These are phyloP conservation scores for Meloidogyne chitwoodi DNA, from an alignment of 1,140 invertebrate species.

Conservation along the genomic window DNA sequence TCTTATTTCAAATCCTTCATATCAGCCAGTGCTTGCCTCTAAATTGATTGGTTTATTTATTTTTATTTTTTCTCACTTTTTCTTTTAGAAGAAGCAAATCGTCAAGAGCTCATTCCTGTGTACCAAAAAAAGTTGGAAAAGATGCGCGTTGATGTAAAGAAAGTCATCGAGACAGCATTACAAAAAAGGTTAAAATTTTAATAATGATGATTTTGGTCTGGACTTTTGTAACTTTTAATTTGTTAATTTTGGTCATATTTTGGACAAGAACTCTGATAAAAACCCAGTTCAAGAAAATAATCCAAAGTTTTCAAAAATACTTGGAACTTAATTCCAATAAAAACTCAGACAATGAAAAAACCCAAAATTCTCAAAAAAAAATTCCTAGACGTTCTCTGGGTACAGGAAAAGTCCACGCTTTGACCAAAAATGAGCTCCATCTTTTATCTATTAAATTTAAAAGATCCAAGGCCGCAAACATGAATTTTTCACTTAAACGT, in stretches of 20 bases:
- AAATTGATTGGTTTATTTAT: neutral
- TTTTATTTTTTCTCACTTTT: neutral
- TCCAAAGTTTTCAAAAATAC: too few relatives aligned
- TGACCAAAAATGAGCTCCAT: too few relatives aligned
- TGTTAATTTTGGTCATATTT: too few relatives aligned
- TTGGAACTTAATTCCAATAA: too few relatives aligned
- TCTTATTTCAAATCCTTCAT: slow-evolving; percentile 3
- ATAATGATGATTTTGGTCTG: neutral
- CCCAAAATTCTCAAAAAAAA: too few relatives aligned
- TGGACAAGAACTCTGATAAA: too few relatives aligned
- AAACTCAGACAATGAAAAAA: too few relatives aligned
- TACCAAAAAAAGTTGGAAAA: slow-evolving; percentile 10
- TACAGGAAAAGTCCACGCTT: too few relatives aligned
- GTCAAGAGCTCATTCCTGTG: neutral
- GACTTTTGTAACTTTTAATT: too few relatives aligned
- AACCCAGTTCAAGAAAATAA: too few relatives aligned
- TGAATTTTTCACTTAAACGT: slow-evolving; percentile 17
- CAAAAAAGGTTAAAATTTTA: slow-evolving; percentile 10
- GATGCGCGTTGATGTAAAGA: slow-evolving; percentile 8
- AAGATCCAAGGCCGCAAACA: neutral
- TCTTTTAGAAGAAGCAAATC: neutral
- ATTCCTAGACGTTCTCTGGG: too few relatives aligned
- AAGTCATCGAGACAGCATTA: neutral
- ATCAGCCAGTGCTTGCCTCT: slow-evolving; percentile 5
- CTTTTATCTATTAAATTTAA: neutral